Evolutionary conservation across 2,888 invertebrate species (phyloP).

Genomic region (Troides aeacus): DNA sequence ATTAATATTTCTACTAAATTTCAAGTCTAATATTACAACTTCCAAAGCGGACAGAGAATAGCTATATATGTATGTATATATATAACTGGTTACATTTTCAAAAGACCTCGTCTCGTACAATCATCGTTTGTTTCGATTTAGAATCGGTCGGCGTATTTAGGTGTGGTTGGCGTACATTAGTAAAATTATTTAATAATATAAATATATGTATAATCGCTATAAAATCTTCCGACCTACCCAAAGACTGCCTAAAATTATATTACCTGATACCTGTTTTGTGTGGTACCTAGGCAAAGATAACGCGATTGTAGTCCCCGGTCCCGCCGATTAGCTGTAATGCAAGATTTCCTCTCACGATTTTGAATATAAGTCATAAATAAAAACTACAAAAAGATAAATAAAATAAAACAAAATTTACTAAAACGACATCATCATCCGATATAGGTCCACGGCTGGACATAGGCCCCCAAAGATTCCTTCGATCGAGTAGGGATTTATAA

Average conservation of each 20-base stretch:
- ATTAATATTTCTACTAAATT: too few species aligned
- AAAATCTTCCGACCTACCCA: conserved; percentile 80
- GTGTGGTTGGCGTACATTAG: conserved; percentile 46
- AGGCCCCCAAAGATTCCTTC: neutral
- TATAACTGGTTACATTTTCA: conserved; percentile 31
- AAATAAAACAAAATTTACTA: neutral
- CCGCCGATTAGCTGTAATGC: conserved; percentile 61
- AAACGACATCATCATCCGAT: neutral
- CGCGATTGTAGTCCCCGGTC: conserved; percentile 56
- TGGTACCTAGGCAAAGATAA: conserved; percentile 60
- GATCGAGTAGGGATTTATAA: too few species aligned
- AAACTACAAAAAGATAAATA: neutral
- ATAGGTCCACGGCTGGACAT: too few species aligned
- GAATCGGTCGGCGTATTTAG: conserved; percentile 53
- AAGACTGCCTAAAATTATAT: conserved; percentile 78
- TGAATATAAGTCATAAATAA: neutral
- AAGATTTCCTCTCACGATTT: conserved; percentile 41
- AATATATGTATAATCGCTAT: conserved; percentile 59
- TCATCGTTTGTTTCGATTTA: conserved; percentile 46
- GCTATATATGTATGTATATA: neutral
- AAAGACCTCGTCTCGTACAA: conserved; percentile 40
- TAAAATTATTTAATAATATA: conserved; percentile 36
- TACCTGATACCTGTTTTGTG: conserved; percentile 68
- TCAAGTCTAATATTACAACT: too few species aligned
- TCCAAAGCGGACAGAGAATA: too few species aligned